Evolutionary conservation across 2,113 vertebrate genomes (phyloP), one percentile per base, ranked within the genome.

Genomic region (Eolophus roseicapilla): DNA sequence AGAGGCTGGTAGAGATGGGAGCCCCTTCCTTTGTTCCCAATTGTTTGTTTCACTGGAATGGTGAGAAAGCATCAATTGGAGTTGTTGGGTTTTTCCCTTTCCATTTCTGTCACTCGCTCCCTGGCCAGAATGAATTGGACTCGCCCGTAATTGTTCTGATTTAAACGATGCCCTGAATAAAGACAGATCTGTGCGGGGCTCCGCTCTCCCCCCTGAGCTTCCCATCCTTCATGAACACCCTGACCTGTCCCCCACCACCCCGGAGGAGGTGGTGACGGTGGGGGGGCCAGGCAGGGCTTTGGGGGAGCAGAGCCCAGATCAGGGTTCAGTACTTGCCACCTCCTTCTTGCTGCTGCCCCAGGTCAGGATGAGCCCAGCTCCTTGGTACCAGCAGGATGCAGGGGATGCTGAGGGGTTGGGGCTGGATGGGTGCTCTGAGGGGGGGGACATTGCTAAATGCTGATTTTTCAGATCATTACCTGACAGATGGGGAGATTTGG

Each of bases 21-120:
- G 88, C 63, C 92, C 93, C 86, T 88, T 91, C 77, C 95, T 94
- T 95, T 95, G 76, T 78, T 96, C 91, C 70, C 90, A 67, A 83
- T 90, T 84, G 87, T 78, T 82, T 93, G 69, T 94, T 94, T 93
- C 86, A 53, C 55, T 55, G 55, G 70, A 83, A 90, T 9, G 6
- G 90, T 82, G 93, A 83, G 73, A 88, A 93, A 94, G 79, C 82
- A 90, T 83, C 93, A 80, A 69, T 81, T 82, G 64, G 64, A 94
- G 87, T n/a, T 59, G 35, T 23, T 23, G 31, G 62, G 90, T 93
- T 88, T 76, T 76, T 91, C 49, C 60, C 81, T 92, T 73, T 86
- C 76, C 41, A 55, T 84, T 91, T 81, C 90, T 85, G 64, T 92
- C 85, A 55, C 52, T 73, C 4, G 2, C 50, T 95, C 77, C 67